These are phyloP conservation scores for Eonycteris spelaea DNA, from an alignment of 2,113 vertebrate species.

Conservation along the genomic window DNA sequence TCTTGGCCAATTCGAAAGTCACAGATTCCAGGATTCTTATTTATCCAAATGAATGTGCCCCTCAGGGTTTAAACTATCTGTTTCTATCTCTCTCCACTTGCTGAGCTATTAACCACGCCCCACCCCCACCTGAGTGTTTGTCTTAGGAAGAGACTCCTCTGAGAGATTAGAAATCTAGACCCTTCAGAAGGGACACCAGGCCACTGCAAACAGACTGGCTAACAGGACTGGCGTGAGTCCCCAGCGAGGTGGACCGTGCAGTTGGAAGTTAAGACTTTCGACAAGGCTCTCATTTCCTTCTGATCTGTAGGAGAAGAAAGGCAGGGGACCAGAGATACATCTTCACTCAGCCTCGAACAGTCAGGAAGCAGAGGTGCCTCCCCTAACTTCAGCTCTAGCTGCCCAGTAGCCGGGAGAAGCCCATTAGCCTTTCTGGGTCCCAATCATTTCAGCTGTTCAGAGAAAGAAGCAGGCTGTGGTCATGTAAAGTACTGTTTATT, in stretches of 20 bases:
- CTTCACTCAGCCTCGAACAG: not conserved
- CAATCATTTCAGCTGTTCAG: not conserved
- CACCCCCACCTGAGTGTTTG: constrained; percentile 14
- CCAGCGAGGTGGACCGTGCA: not conserved
- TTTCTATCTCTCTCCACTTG: constrained; percentile 44
- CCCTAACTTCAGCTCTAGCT: not conserved
- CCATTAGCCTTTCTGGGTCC: not conserved
- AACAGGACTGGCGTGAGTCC: not conserved
- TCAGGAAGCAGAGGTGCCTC: not conserved
- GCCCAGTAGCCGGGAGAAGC: not conserved
- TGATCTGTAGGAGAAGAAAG: not conserved
- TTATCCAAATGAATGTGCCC: not conserved
- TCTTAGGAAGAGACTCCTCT: not conserved
- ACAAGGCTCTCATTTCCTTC: not conserved
- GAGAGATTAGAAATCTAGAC: constrained; percentile 1
- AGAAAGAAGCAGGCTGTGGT: not conserved
- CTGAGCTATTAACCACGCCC: not conserved
- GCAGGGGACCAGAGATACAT: not conserved
- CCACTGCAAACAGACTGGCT: not conserved
- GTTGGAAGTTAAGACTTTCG: not conserved
- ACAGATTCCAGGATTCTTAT: not conserved
- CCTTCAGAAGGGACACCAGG: not conserved
- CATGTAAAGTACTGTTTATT: not conserved
- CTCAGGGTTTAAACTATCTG: not conserved
- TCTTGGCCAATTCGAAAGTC: not conserved